Evolutionary conservation across 2,888 invertebrate species (phyloP).

Genomic region (Sycophila texana): DNA sequence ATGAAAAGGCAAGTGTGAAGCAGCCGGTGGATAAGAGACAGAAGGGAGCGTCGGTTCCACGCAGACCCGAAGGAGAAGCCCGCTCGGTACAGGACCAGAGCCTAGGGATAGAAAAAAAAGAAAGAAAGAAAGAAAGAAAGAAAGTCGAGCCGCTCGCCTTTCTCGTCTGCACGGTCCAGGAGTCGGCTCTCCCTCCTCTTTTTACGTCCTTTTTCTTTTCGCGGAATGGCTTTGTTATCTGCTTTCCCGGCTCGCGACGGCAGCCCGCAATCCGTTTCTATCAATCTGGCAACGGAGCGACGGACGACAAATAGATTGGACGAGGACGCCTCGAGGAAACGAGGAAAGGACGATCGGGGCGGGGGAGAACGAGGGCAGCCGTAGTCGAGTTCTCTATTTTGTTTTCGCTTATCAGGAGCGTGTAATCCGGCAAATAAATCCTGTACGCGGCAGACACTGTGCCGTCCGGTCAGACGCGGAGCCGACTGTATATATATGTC

Average conservation of each 20-base stretch:
- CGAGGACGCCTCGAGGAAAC: constrained; percentile 42
- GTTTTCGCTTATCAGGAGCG: constrained; percentile 67
- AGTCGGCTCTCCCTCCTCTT: constrained; percentile 42
- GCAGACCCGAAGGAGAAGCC: no score
- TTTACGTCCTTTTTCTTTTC: constrained; percentile 55
- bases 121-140: constrained; percentile 8
- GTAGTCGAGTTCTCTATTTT: constrained; percentile 61
- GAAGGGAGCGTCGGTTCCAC: no score
- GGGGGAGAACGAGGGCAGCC: constrained; percentile 2
- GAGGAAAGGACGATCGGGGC: constrained; percentile 18
- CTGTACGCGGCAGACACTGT: constrained; percentile 65
- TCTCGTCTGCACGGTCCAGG: constrained; percentile 30
- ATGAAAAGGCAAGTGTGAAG: no score
- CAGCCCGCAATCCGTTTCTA: constrained; percentile 67
- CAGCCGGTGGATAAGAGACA: no score
- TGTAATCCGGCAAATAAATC: constrained; percentile 69
- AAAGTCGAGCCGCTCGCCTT: constrained; percentile 38
- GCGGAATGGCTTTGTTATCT: constrained; percentile 67
- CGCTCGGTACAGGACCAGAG: no score
- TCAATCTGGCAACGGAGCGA: constrained; percentile 63
- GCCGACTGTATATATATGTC: constrained; percentile 3
- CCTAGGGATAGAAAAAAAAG: background rate
- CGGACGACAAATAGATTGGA: constrained; percentile 66
- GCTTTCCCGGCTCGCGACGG: constrained; percentile 65
- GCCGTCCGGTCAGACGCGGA: constrained; percentile 46